Conservation (phyloP, 1,140 invertebrate genomes). For the Condylostylus longicornis region DNA sequence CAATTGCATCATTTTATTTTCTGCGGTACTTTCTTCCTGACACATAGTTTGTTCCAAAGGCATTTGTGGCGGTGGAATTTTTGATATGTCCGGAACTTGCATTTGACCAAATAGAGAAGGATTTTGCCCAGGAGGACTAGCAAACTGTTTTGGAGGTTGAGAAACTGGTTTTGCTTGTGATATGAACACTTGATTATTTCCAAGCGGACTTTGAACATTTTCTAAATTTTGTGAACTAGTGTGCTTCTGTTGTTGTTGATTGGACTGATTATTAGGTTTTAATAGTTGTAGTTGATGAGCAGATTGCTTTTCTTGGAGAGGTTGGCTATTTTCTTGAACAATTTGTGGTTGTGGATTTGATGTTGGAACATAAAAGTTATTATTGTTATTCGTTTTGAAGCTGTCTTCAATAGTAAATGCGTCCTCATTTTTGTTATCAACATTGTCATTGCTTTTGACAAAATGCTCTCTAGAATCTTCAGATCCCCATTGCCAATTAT, state of each 20-base stretch:
- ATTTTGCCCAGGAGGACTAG: slow-evolving; percentile 7
- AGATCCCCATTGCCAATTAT: slow-evolving; percentile 31
- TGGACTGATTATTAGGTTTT: background rate
- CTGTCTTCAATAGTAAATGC: background rate
- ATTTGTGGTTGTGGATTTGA: background rate
- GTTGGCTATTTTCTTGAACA: background rate
- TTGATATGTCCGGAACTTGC: background rate
- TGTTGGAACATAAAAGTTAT: background rate
- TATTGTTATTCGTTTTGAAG: background rate
- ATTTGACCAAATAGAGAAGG: slow-evolving; percentile 3
- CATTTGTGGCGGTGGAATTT: background rate
- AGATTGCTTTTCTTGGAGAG: background rate
- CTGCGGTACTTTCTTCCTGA: slow-evolving; percentile 5
- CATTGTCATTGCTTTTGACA: slow-evolving; percentile 3
- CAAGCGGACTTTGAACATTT: slow-evolving; percentile 9
- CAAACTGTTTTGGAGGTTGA: slow-evolving; percentile 9
- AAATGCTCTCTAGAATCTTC: slow-evolving; percentile 9
- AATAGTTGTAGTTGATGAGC: background rate
- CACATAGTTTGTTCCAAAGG: slow-evolving; percentile 1
- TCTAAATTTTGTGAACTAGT: background rate
- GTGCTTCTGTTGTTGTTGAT: slow-evolving; percentile 3
- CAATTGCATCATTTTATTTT: too few species aligned
- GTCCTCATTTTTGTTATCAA: slow-evolving; percentile 4
- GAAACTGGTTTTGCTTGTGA: slow-evolving; percentile 12
- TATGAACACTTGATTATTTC: slow-evolving; percentile 6